A percentile compares a stretch with the other conserved stretches of the same genome.
Evolutionary conservation across 2,888 invertebrate species (phyloP).

Genomic region (Tetranychus truncatus): DNA sequence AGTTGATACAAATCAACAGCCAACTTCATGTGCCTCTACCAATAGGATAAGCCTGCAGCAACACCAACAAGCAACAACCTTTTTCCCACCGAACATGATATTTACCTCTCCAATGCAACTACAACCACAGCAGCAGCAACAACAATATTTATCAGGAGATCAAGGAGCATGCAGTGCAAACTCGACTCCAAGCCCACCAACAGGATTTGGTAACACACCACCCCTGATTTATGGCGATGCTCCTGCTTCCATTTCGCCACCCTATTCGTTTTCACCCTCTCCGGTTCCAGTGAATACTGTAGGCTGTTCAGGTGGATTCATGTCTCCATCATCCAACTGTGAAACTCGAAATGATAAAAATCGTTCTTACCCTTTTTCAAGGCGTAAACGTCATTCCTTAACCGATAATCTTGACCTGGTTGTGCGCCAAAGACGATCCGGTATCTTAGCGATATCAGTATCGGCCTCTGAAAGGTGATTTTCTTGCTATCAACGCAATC

Average conservation of each 20-base stretch:
- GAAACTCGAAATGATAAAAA: not conserved
- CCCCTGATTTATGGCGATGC: not conserved
- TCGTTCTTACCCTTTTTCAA: conserved; percentile 11
- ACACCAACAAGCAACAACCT: not conserved
- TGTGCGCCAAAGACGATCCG: conserved; percentile 1
- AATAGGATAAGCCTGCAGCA: not conserved
- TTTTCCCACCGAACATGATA: not conserved
- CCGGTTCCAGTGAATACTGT: not conserved
- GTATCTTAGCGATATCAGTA: not conserved
- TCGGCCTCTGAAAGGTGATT: conserved; percentile 8
- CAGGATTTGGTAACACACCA: conserved; percentile 11
- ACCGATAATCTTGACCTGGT: conserved; percentile 18
- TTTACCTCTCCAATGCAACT: not conserved
- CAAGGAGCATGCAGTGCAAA: not conserved
- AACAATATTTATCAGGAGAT: conserved; percentile 6
- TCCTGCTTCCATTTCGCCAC: conserved; percentile 13
- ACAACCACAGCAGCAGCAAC: conserved; percentile 12
- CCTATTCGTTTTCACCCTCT: conserved; percentile 16
- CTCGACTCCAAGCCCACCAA: conserved; percentile 13
- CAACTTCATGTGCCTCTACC: conserved; percentile 2
- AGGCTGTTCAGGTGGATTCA: not conserved
- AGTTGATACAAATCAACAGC: conserved; percentile 6
- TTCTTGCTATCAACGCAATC: not conserved
- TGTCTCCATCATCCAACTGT: not conserved
- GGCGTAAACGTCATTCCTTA: conserved; percentile 21